Evolutionary conservation across 2,113 vertebrate genomes (phyloP).

Genomic region (Neodontobutis hainanensis): DNA sequence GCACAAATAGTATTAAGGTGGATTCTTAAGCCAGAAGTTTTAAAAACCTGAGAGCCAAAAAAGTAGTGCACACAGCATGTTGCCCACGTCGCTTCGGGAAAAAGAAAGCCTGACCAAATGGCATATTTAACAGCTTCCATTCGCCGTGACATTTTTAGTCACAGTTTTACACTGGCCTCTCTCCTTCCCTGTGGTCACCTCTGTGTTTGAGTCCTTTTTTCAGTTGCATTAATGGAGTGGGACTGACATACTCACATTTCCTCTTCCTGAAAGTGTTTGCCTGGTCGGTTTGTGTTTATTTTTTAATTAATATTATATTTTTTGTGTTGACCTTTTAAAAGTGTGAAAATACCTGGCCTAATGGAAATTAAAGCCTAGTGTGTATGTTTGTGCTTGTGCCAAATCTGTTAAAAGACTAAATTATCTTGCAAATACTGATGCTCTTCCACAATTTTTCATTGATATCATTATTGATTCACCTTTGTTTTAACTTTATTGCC

Average conservation of each 20-base stretch:
- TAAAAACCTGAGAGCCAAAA: conserved; percentile 21
- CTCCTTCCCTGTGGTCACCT: conserved; percentile 45
- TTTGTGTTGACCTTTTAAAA: conserved; percentile 43
- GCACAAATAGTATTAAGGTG: conserved; percentile 8
- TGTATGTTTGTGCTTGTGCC: not conserved
- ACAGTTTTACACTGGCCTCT: conserved; percentile 4
- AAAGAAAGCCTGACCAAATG: conserved; percentile 39
- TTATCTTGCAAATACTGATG: not conserved
- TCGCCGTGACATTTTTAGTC: conserved; percentile 55
- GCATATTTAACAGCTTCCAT: conserved; percentile 56
- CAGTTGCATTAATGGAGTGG: conserved; percentile 29
- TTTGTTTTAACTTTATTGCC: not conserved
- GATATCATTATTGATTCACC: not conserved
- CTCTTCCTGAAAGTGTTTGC: conserved; percentile 15
- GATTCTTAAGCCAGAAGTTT: conserved; percentile 9
- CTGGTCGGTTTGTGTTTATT: not conserved
- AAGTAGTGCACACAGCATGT: conserved; percentile 44
- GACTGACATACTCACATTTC: conserved; percentile 15
- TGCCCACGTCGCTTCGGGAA: conserved; percentile 22
- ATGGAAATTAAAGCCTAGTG: conserved; percentile 19
- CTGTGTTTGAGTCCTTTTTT: conserved; percentile 25
- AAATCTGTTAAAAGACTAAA: conserved; percentile 16
- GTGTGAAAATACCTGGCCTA: conserved; percentile 25
- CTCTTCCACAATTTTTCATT: not conserved
- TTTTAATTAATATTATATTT: too few relatives aligned